These are phyloP conservation scores for Indicator indicator DNA, from an alignment of 2,113 vertebrate species.

Conservation along the genomic window DNA sequence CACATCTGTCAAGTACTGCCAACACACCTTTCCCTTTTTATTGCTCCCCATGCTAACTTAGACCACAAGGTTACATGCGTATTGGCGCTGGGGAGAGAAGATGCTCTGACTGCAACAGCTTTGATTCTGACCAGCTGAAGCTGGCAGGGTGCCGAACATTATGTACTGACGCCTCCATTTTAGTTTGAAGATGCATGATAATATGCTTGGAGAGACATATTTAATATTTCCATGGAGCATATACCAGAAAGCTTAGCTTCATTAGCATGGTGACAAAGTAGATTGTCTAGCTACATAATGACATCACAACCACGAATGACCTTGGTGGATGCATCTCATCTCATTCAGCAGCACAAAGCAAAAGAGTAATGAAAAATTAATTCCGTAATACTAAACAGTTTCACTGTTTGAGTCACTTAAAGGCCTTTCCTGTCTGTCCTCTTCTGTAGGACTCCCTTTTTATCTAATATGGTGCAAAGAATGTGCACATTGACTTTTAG, in stretches of 20 bases:
- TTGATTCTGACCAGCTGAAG: not conserved
- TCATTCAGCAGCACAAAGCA: not conserved
- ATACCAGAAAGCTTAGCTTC: not conserved
- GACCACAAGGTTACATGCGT: not conserved
- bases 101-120: not conserved
- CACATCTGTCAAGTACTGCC: not conserved
- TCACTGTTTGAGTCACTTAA: not conserved
- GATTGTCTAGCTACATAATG: not conserved
- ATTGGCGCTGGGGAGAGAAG: fast-evolving
- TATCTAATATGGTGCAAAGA: not conserved
- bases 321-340: not conserved
- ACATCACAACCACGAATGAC: not conserved
- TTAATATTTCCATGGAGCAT: not conserved
- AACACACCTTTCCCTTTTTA: not conserved
- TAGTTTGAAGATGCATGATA: not conserved
- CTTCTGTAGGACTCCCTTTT: not conserved
- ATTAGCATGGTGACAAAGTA: not conserved
- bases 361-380: not conserved
- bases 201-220: not conserved
- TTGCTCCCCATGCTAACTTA: not conserved
- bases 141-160: not conserved
- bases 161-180: not conserved
- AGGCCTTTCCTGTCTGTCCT: not conserved
- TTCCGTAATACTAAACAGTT: not conserved
- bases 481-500: not conserved